Evolutionary conservation across 1,140 invertebrate species (phyloP).

Genomic region (Hyphantria cunea): DNA sequence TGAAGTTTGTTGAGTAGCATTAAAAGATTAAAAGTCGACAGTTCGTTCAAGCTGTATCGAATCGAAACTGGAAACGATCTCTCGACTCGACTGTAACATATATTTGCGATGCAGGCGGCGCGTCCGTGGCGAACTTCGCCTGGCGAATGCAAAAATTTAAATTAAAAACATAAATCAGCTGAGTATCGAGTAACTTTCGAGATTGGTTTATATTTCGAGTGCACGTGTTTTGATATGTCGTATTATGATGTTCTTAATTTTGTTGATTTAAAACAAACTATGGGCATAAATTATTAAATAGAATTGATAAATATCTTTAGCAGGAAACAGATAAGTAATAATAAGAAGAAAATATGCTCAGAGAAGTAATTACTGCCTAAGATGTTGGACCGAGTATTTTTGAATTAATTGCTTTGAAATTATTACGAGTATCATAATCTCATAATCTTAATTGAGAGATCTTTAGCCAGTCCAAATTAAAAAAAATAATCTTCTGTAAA

Average conservation of each 20-base stretch:
- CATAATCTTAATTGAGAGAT: conserved; percentile 79
- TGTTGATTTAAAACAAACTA: conserved; percentile 16
- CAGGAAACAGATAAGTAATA: conserved; percentile 36
- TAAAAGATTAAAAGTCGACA: conserved; percentile 80
- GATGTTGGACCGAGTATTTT: conserved; percentile 67
- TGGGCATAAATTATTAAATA: too few species aligned
- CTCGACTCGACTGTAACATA: conserved; percentile 66
- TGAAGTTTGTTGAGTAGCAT: conserved; percentile 78
- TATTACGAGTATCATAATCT: conserved; percentile 77
- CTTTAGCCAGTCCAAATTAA: conserved; percentile 69
- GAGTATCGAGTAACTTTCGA: conserved; percentile 79
- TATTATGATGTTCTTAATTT: conserved; percentile 27
- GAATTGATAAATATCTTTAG: too few species aligned
- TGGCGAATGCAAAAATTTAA: conserved; percentile 81
- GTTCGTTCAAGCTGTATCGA: conserved; percentile 73
- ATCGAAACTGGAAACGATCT: conserved; percentile 70
- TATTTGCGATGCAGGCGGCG: conserved; percentile 78
- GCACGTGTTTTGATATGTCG: conserved; percentile 48
- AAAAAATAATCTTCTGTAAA: conserved; percentile 75
- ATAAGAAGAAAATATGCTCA: conserved; percentile 51
- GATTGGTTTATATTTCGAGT: conserved; percentile 76
- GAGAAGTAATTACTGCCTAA: conserved; percentile 63
- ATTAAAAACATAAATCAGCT: conserved; percentile 81
- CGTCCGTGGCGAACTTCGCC: conserved; percentile 76
- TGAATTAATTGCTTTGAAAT: conserved; percentile 77